phyloP scores from a whole-genome alignment of 2,888 invertebrate species.

The Hedya salicella region DNA sequence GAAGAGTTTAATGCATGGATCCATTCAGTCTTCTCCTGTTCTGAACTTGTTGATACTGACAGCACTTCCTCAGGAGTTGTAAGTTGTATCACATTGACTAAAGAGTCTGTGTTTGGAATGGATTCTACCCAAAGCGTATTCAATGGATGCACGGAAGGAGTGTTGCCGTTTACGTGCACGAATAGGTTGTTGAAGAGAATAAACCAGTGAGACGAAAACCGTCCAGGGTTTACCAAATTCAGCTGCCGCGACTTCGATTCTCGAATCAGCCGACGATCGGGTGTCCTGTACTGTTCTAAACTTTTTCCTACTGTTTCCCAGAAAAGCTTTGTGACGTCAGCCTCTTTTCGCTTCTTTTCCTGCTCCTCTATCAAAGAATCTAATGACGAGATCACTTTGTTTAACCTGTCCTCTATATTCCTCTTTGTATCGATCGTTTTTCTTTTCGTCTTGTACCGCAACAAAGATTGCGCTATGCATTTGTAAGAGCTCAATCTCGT shows the following conservation, averaged over 20 bases:
- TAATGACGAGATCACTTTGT: slow-evolving; percentile 86
- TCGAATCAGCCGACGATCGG: slow-evolving; percentile 89
- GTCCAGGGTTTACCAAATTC: slow-evolving; percentile 87
- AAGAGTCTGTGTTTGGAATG: slow-evolving; percentile 86
- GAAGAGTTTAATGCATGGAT: slow-evolving; percentile 90
- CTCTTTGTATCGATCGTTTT: slow-evolving; percentile 71
- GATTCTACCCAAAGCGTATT: slow-evolving; percentile 92
- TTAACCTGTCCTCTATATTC: slow-evolving; percentile 81
- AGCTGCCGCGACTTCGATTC: slow-evolving; percentile 91
- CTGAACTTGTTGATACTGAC: slow-evolving; percentile 86
- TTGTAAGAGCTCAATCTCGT: slow-evolving; percentile 86
- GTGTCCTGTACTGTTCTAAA: slow-evolving; percentile 86
- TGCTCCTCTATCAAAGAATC: slow-evolving; percentile 87
- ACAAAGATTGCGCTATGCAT: slow-evolving; percentile 84
- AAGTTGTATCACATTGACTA: slow-evolving; percentile 87
- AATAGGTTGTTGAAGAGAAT: slow-evolving; percentile 93
- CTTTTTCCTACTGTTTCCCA: slow-evolving; percentile 89
- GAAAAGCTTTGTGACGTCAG: slow-evolving; percentile 89
- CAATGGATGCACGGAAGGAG: slow-evolving; percentile 87
- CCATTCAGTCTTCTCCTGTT: slow-evolving; percentile 92
- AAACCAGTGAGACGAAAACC: slow-evolving; percentile 92
- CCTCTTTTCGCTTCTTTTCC: slow-evolving; percentile 86
- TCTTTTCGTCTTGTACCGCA: slow-evolving; percentile 77
- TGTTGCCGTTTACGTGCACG: slow-evolving; percentile 89
- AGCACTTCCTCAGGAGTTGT: slow-evolving; percentile 92